Evolutionary conservation across 1,140 invertebrate species (phyloP).

Genomic region (Conus ventricosus): DNA sequence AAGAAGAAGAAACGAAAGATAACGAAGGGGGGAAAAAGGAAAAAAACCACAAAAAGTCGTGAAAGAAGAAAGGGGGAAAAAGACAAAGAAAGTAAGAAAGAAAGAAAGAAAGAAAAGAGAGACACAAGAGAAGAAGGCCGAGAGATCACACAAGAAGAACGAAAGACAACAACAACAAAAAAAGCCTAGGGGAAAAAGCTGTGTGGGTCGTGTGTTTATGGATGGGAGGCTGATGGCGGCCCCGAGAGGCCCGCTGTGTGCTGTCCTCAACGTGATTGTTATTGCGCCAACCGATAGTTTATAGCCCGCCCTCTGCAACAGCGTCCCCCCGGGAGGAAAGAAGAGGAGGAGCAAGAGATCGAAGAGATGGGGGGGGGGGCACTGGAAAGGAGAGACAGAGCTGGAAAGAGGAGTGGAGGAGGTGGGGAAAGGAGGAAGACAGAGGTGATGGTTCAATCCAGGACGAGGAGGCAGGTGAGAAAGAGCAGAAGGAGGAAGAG

Average conservation of each 20-base stretch:
- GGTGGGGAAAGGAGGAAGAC: too few species aligned
- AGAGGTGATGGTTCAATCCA: too few species aligned
- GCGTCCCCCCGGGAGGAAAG: not conserved
- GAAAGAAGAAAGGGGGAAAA: too few species aligned
- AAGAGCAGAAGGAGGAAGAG: not conserved
- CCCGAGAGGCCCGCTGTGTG: not conserved
- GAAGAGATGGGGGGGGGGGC: too few species aligned
- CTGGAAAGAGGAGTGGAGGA: too few species aligned
- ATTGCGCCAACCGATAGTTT: not conserved
- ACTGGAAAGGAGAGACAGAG: too few species aligned
- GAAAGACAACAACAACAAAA: not conserved
- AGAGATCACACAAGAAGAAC: not conserved
- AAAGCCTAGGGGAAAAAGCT: too few species aligned
- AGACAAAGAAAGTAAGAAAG: too few species aligned
- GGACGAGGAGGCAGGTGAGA: not conserved
- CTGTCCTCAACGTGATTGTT: constrained; percentile 1
- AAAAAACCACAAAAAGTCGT: too few species aligned
- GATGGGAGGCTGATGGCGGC: not conserved
- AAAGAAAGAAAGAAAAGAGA: too few species aligned
- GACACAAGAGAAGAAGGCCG: not conserved
- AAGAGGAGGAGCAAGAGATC: too few species aligned
- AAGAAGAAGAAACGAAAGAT: not conserved
- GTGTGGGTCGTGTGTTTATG: not conserved
- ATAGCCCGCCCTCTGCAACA: not conserved
- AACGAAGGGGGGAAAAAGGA: not conserved